Evolutionary conservation across 2,797 vertebrate species (phyloP).

Genomic region (Pseudotriccus pelzelni): DNA sequence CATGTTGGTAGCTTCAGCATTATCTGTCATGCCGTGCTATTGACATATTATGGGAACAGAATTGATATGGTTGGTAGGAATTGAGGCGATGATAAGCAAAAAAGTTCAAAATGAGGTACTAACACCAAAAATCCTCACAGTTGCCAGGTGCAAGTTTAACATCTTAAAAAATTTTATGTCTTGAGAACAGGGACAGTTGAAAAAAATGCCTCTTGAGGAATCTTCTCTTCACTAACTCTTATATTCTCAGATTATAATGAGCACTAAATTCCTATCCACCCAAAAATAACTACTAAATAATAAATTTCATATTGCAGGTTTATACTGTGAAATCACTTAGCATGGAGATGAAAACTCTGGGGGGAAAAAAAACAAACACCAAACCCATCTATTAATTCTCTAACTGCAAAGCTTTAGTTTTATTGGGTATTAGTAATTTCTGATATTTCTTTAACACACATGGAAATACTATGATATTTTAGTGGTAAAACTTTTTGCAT

Average conservation of each 20-base stretch:
- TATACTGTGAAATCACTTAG: conserved; percentile 42
- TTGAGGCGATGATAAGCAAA: not conserved
- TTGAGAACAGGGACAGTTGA: conserved; percentile 17
- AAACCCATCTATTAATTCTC: not conserved
- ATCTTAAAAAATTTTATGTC: not conserved
- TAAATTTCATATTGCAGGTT: conserved; percentile 16
- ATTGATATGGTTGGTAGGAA: not conserved
- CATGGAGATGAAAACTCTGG: not conserved
- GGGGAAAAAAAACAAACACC: no score
- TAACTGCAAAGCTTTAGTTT: not conserved
- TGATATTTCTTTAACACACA: not conserved
- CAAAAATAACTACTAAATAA: conserved; percentile 43
- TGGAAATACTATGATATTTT: not conserved
- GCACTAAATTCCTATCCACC: conserved; percentile 17
- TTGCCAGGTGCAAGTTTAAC: not conserved
- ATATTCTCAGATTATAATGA: conserved; percentile 43
- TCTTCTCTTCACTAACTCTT: not conserved
- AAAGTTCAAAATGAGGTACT: conserved; percentile 4
- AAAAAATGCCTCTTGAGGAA: conserved; percentile 23
- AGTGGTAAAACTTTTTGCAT: not conserved
- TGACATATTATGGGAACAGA: not conserved
- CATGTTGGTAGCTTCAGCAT: conserved; percentile 33
- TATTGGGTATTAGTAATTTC: not conserved
- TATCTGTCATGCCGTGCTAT: conserved; percentile 1
- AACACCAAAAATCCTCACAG: not conserved